Conservation (phyloP, 1,140 invertebrate genomes). For the Penaeus indicus region DNA sequence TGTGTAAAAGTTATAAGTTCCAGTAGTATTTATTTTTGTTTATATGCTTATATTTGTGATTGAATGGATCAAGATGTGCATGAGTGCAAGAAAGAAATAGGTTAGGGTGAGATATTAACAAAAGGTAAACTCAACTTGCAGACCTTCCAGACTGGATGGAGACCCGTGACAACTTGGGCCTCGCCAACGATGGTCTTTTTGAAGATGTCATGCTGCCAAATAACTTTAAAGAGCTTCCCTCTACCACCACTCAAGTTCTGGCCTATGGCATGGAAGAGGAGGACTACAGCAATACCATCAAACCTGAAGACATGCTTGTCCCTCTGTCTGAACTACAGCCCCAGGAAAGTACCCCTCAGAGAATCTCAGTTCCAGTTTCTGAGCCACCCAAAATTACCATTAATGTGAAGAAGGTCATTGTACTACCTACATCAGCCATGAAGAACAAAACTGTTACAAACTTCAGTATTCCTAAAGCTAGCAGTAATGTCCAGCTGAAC, state of each 20-base stretch:
- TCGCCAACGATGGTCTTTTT: conserved; percentile 18
- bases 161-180: conserved; percentile 42
- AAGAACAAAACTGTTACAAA: too few relatives aligned
- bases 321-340: conserved; percentile 46
- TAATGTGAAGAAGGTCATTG: too few relatives aligned
- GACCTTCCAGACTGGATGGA: conserved; percentile 60
- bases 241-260: not conserved
- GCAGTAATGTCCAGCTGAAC: too few relatives aligned
- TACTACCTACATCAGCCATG: too few relatives aligned
- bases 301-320: conserved; percentile 56
- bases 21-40: too few relatives aligned
- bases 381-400: too few relatives aligned
- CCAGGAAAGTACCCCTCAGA: not conserved
- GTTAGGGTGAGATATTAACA: not conserved
- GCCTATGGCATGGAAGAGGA: conserved; percentile 28
- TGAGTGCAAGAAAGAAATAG: too few relatives aligned
- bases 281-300: conserved; percentile 30
- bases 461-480: too few relatives aligned
- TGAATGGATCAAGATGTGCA: too few relatives aligned
- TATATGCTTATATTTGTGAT: too few relatives aligned
- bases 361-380: not conserved
- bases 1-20: too few relatives aligned
- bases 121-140: conserved; percentile 27
- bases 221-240: not conserved
- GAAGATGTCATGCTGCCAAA: not conserved